Percentiles rank a stretch among this genome's conserved stretches.
Evolutionary conservation across 2,797 vertebrate species (phyloP).

Genomic region (Pangasius macronema): DNA sequence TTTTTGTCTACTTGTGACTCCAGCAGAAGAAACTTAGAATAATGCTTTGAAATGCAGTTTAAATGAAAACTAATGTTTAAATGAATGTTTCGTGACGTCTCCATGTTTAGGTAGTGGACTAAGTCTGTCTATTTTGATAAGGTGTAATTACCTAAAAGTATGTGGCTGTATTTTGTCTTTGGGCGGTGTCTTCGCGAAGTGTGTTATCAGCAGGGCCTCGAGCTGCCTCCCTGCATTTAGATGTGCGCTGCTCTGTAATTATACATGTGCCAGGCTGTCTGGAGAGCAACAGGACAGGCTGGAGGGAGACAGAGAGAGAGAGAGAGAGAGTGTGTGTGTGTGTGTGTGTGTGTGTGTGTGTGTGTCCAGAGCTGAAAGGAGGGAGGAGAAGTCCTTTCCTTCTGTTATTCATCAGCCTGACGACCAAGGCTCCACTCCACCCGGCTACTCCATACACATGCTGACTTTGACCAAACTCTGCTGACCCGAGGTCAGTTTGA

Average conservation of each 20-base stretch:
- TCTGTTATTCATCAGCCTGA: slow-evolving; percentile 29
- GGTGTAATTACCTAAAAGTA: slow-evolving; percentile 21
- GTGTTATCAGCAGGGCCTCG: slow-evolving; percentile 40
- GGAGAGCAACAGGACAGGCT: slow-evolving; percentile 33
- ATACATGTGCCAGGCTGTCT: slow-evolving; percentile 55
- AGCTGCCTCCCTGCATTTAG: slow-evolving; percentile 48
- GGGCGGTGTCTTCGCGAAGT: neutral
- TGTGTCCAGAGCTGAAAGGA: slow-evolving; percentile 9
- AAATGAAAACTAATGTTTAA: neutral
- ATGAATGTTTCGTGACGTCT: neutral
- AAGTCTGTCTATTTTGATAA: slow-evolving; percentile 4
- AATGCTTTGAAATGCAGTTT: neutral
- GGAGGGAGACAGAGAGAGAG: slow-evolving; percentile 10
- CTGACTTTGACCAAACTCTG: neutral
- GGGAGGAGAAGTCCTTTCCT: slow-evolving; percentile 1
- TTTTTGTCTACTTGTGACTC: neutral
- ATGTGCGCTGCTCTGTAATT: slow-evolving; percentile 53
- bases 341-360: slow-evolving; percentile 3
- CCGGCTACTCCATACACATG: neutral
- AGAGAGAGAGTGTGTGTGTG: slow-evolving; percentile 14
- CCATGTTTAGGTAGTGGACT: slow-evolving; percentile 6
- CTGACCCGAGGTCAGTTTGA: slow-evolving; percentile 1
- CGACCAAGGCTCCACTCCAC: neutral
- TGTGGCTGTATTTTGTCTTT: slow-evolving; percentile 18
- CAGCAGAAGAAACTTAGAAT: neutral